Percentiles rank a stretch among this genome's conserved stretches.
Evolutionary conservation across 2,113 vertebrate genomes (phyloP).

Genomic region (Xenopus laevis): DNA sequence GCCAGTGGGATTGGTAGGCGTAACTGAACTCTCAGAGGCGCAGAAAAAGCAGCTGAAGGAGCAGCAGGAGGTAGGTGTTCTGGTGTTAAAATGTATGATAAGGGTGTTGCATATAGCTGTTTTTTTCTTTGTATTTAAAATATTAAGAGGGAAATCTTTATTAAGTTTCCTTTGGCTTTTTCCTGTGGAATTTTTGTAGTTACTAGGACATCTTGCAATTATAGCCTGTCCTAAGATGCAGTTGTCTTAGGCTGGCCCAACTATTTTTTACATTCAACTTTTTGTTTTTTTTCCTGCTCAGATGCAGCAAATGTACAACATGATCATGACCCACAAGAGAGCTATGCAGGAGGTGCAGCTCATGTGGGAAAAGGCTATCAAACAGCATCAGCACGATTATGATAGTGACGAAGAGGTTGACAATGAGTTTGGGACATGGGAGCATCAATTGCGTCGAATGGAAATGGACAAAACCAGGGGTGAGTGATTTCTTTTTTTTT

Average conservation of each 20-base stretch:
- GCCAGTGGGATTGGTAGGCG: slow-evolving; percentile 88
- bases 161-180: too few species aligned
- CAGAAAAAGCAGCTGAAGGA: slow-evolving; percentile 95
- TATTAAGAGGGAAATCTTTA: too few species aligned
- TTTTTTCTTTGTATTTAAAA: too few species aligned
- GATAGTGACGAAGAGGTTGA: slow-evolving; percentile 97
- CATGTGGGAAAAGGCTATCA: slow-evolving; percentile 89
- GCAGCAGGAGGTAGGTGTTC: slow-evolving; percentile 83
- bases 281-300: slow-evolving; percentile 43
- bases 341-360: slow-evolving; percentile 95
- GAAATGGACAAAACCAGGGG: slow-evolving; percentile 97
- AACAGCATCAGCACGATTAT: slow-evolving; percentile 89
- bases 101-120: too few species aligned
- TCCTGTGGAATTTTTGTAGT: too few species aligned
- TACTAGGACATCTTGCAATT: too few species aligned
- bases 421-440: slow-evolving; percentile 84
- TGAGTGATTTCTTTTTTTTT: slow-evolving; percentile 43
- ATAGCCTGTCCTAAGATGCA: too few species aligned
- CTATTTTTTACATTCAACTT: too few species aligned
- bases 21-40: slow-evolving; percentile 90
- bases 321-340: slow-evolving; percentile 96
- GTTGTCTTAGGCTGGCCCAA: too few species aligned
- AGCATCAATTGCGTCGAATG: slow-evolving; percentile 89
- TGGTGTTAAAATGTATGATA: not conserved
- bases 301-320: slow-evolving; percentile 98